Conservation (phyloP, 2,888 invertebrate genomes). For the Microplitis manilae region DNA sequence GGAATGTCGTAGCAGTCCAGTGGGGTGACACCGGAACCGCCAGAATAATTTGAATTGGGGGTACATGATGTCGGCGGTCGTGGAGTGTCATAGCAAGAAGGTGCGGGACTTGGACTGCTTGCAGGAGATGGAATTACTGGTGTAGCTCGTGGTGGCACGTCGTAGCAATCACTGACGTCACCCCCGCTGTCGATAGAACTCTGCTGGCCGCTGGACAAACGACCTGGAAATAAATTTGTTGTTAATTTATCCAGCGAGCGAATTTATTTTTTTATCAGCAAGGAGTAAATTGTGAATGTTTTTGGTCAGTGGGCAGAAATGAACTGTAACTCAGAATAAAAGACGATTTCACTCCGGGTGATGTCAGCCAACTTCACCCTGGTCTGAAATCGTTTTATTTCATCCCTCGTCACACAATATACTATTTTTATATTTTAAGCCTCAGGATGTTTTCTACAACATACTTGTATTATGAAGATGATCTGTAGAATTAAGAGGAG, state of each 20-base stretch:
- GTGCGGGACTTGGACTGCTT: constrained; percentile 74
- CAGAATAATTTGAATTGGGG: constrained; percentile 66
- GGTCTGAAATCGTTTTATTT: too few species aligned
- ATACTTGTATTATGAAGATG: constrained; percentile 64
- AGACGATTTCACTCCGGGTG: too few species aligned
- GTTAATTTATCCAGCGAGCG: too few species aligned
- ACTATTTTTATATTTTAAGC: too few species aligned
- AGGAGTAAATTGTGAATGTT: too few species aligned
- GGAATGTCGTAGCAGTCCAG: constrained; percentile 79
- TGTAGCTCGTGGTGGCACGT: constrained; percentile 78
- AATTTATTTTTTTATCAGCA: too few species aligned
- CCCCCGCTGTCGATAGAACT: constrained; percentile 63
- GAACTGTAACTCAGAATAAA: too few species aligned
- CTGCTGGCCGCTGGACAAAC: constrained; percentile 60
- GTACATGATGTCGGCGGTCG: constrained; percentile 67
- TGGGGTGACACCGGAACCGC: constrained; percentile 63
- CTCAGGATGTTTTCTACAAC: constrained; percentile 23
- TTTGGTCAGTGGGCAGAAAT: too few species aligned
- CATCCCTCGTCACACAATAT: too few species aligned
- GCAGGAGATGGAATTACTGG: constrained; percentile 75
- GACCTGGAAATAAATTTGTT: constrained; percentile 54
- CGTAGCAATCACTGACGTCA: constrained; percentile 73
- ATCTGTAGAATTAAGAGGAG: constrained; percentile 67
- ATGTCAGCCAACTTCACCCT: too few species aligned
- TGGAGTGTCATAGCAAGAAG: constrained; percentile 71